A percentile compares a stretch with the other conserved stretches of the same genome.
These are phyloP conservation scores for Schrankia costaestrigalis DNA, from an alignment of 2,888 invertebrate species.

Conservation along the genomic window DNA sequence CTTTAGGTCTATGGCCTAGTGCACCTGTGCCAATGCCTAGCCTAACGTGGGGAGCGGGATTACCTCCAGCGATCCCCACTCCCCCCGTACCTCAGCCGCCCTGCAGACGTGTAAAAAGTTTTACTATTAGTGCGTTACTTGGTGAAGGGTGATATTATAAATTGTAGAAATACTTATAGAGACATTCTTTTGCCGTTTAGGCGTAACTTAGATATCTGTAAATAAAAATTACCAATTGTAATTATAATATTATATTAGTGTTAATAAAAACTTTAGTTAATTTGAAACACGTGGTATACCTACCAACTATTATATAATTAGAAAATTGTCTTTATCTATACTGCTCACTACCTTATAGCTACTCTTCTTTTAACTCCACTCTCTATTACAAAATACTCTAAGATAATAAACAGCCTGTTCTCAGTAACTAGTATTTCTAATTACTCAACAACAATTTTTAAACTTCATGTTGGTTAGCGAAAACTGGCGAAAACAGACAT, in stretches of 20 bases:
- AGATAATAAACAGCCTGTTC: no score
- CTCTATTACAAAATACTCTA: no score
- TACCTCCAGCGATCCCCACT: slow-evolving; percentile 44
- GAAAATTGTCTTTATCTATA: not conserved
- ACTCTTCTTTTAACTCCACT: not conserved
- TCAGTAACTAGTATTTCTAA: no score
- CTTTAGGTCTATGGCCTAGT: slow-evolving; percentile 57
- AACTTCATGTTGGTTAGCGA: no score
- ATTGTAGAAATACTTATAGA: no score
- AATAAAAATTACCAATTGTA: not conserved
- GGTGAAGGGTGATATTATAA: slow-evolving; percentile 64
- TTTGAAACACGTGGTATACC: not conserved
- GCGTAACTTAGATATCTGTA: not conserved
- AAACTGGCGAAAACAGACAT: no score
- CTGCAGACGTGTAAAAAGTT: slow-evolving; percentile 68
- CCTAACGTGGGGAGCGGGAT: slow-evolving; percentile 56
- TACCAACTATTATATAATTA: slow-evolving; percentile 8
- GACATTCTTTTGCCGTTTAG: no score
- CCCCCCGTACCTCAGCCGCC: slow-evolving; percentile 56
- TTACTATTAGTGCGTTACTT: slow-evolving; percentile 73
- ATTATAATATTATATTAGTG: not conserved
- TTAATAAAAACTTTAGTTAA: not conserved
- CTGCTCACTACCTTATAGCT: not conserved
- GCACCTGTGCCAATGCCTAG: slow-evolving; percentile 40
- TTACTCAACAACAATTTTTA: no score